Conservation (phyloP, 2,113 vertebrate species). For the Passer montanus region DNA sequence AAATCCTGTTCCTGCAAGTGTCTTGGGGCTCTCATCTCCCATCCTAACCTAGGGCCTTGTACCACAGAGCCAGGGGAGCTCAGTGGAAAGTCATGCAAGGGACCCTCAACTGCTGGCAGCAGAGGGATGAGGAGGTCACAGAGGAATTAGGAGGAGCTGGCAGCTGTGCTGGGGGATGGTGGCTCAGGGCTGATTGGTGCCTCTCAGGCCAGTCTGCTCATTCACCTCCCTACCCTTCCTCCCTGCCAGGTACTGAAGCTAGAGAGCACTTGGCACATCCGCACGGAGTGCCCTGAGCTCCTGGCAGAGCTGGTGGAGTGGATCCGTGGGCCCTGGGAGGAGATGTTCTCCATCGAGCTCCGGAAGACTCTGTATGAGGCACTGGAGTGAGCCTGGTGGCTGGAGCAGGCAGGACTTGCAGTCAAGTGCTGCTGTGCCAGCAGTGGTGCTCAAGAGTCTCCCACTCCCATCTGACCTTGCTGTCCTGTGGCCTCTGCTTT, state of each 20-base stretch:
- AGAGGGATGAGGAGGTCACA: not conserved
- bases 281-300: conserved; percentile 54
- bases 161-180: not conserved
- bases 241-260: conserved; percentile 50
- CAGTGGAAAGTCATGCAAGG: not conserved
- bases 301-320: conserved; percentile 55
- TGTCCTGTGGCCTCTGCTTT: conserved; percentile 37
- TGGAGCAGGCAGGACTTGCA: not conserved
- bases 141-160: not conserved
- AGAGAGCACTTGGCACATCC: conserved; percentile 65
- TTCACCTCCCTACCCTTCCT: not conserved
- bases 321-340: conserved; percentile 56
- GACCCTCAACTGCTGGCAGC: not conserved
- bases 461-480: not conserved
- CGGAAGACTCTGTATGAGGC: not conserved
- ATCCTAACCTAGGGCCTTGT: not conserved
- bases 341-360: conserved; percentile 53
- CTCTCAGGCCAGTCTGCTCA: not conserved
- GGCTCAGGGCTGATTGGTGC: not conserved
- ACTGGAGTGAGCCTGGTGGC: conserved; percentile 20
- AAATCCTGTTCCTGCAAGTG: not conserved
- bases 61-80: not conserved
- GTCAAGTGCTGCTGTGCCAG: not conserved
- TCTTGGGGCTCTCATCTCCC: not conserved
- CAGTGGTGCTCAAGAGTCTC: not conserved